A percentile compares a stretch with the other conserved stretches of the same genome.
These are phyloP conservation scores for Motacilla alba DNA, from an alignment of 2,113 vertebrate species.

Conservation along the genomic window DNA sequence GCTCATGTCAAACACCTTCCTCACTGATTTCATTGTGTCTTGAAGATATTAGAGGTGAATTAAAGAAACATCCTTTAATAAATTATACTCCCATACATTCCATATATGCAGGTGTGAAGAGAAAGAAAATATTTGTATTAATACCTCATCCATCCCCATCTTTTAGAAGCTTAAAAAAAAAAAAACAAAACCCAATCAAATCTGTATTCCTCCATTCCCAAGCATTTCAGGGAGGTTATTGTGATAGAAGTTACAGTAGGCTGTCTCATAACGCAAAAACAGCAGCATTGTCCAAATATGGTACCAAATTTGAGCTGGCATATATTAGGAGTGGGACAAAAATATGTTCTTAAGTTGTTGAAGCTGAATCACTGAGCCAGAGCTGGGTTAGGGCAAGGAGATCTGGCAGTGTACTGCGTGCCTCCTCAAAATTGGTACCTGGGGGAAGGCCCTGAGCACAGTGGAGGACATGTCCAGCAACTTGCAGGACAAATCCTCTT, in stretches of 20 bases:
- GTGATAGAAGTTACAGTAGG: neutral
- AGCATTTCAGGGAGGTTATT: neutral
- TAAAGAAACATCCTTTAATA: neutral
- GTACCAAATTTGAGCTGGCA: neutral
- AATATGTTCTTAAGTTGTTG: neutral
- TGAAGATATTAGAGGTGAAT: neutral
- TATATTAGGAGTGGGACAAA: neutral
- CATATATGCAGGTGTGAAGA: neutral
- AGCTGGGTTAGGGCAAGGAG: neutral
- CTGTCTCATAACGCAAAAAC: neutral
- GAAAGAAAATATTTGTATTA: neutral
- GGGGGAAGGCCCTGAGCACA: neutral
- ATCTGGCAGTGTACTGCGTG: neutral
- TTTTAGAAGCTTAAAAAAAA: neutral
- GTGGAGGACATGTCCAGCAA: neutral
- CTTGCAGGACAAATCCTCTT: neutral
- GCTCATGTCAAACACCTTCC: neutral
- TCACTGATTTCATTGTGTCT: neutral
- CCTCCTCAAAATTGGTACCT: fast-evolving
- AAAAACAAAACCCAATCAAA: neutral
- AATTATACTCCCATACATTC: neutral
- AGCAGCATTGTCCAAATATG: neutral
- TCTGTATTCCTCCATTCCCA: neutral
- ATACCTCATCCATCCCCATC: neutral
- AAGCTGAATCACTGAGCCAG: neutral